Percentiles rank a stretch among this genome's conserved stretches.
Conservation (phyloP, 2,113 vertebrate species). For the Carassius gibelio region DNA sequence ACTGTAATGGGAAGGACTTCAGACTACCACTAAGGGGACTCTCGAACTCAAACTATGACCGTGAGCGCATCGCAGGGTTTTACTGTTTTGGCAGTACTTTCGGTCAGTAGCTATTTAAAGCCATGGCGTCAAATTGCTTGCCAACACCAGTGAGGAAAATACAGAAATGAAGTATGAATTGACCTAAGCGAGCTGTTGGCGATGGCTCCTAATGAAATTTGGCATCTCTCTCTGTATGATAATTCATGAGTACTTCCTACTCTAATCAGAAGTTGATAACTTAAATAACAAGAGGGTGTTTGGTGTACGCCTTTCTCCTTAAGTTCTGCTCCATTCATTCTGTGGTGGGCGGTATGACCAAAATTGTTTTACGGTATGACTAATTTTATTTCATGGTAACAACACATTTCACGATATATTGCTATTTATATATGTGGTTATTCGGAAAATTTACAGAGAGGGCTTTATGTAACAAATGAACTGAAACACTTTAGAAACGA, state of each 20-base stretch:
- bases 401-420: too few relatives aligned
- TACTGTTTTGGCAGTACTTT: constrained; percentile 9
- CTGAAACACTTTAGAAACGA: too few relatives aligned
- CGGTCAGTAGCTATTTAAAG: neutral
- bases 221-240: neutral
- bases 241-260: neutral
- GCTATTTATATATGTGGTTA: too few relatives aligned
- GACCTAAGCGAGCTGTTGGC: constrained; percentile 16
- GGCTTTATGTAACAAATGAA: too few relatives aligned
- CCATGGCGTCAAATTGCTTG: neutral
- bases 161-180: constrained; percentile 10
- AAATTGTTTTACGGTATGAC: too few relatives aligned
- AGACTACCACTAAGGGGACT: neutral
- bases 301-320: neutral
- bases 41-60: neutral
- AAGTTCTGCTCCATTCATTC: neutral
- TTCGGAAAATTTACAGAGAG: too few relatives aligned
- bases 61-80: neutral
- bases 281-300: neutral
- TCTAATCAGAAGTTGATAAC: neutral
- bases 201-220: constrained; percentile 1
- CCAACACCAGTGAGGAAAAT: neutral
- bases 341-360: too few relatives aligned
- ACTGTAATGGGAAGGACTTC: constrained; percentile 23
- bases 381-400: too few relatives aligned